A percentile compares a stretch with the other conserved stretches of the same genome.
phyloP scores from a whole-genome alignment of 2,797 vertebrate genomes.

The Chelon auratus region DNA sequence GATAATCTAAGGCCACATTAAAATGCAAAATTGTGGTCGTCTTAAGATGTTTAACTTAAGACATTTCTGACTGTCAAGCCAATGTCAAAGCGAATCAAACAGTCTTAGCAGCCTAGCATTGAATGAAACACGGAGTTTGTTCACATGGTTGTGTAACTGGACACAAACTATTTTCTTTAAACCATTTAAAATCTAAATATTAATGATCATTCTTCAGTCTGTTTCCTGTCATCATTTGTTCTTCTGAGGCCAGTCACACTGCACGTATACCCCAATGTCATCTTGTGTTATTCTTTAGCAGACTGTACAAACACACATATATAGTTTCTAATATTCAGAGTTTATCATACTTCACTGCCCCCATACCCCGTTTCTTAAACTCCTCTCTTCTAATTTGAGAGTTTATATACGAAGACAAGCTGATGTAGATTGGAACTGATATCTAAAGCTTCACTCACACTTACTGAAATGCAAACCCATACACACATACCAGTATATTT shows the following conservation, averaged over 20 bases:
- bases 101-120: too few relatives aligned
- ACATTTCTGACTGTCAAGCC: neutral
- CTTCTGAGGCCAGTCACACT: too few relatives aligned
- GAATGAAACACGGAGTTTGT: neutral
- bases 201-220: too few relatives aligned
- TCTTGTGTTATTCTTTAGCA: too few relatives aligned
- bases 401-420: slow-evolving; percentile 20
- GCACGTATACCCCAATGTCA: too few relatives aligned
- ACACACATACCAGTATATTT: slow-evolving; percentile 2
- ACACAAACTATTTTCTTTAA: neutral
- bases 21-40: slow-evolving; percentile 12
- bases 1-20: neutral
- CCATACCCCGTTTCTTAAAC: slow-evolving; percentile 12
- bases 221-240: too few relatives aligned
- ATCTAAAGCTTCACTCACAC: neutral
- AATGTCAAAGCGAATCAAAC: too few relatives aligned
- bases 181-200: too few relatives aligned
- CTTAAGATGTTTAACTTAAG: neutral
- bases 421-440: slow-evolving; percentile 31
- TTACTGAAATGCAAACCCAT: slow-evolving; percentile 3
- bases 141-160: neutral
- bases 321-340: neutral
- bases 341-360: neutral
- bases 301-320: neutral
- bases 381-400: neutral